These are phyloP conservation scores for Pseudomyrmex gracilis DNA, from an alignment of 1,140 invertebrate genomes.

Conservation along the genomic window DNA sequence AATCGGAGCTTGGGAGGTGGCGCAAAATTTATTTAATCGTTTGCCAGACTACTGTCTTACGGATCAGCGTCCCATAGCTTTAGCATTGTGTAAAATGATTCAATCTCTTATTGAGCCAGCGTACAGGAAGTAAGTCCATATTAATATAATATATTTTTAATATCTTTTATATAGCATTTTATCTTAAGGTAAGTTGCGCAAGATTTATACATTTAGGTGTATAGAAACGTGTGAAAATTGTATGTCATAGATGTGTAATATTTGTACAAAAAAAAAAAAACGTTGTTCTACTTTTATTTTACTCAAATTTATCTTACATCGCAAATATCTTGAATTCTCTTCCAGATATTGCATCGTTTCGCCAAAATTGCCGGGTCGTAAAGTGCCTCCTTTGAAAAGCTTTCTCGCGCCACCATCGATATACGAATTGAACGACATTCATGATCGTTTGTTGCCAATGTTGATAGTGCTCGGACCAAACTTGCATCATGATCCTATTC, in stretches of 20 bases:
- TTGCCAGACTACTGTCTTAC: constrained; percentile 94
- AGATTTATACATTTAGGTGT: background rate
- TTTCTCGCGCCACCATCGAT: constrained; percentile 87
- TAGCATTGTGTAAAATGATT: constrained; percentile 92
- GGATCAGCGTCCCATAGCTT: constrained; percentile 92
- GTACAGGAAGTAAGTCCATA: constrained; percentile 90
- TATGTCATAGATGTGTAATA: background rate
- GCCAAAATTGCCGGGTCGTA: constrained; percentile 88
- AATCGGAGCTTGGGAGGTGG: constrained; percentile 96
- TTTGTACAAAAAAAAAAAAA: background rate
- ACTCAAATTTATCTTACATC: background rate
- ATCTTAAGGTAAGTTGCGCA: background rate
- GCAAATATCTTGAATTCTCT: background rate
- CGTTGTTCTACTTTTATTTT: background rate
- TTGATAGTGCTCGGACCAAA: constrained; percentile 94
- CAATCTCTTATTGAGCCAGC: constrained; percentile 95
- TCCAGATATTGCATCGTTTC: constrained; percentile 90
- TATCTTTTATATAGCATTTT: background rate
- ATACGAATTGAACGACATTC: constrained; percentile 90
- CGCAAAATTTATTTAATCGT: constrained; percentile 91
- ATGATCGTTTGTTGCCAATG: constrained; percentile 94
- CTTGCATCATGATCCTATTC: constrained; percentile 93
- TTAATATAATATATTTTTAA: background rate
- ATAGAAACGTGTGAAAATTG: background rate
- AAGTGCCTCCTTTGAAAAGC: constrained; percentile 87